A percentile compares a stretch with the other conserved stretches of the same genome.
These are phyloP conservation scores for Drosophila auraria DNA, from an alignment of 1,140 invertebrate genomes.

Conservation along the genomic window DNA sequence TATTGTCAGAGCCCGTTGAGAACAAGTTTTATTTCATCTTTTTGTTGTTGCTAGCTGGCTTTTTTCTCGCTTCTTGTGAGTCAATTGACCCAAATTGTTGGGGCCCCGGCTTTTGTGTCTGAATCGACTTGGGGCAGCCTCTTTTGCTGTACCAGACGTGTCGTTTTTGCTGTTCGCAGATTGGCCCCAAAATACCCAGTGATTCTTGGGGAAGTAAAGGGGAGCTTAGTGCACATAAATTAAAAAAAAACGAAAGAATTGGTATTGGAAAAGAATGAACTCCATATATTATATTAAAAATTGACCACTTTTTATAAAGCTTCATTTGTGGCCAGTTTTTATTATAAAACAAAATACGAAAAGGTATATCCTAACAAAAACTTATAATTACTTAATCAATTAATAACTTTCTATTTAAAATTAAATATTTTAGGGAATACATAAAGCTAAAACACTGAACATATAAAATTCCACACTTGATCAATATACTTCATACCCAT, in stretches of 20 bases:
- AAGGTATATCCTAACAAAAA: no score
- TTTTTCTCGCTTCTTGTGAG: constrained; percentile 57
- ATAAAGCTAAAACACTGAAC: neutral
- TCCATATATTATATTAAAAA: neutral
- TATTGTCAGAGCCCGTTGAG: constrained; percentile 54
- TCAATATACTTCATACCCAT: neutral
- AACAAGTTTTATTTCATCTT: constrained; percentile 56
- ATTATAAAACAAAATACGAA: no score
- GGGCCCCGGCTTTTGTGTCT: constrained; percentile 52
- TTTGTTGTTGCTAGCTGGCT: constrained; percentile 23
- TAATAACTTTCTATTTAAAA: no score
- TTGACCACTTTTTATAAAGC: no score
- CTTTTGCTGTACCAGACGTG: constrained; percentile 48
- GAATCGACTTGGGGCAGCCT: constrained; percentile 45
- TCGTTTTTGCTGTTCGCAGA: constrained; percentile 50
- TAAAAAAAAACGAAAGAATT: neutral
- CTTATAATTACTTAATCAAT: no score
- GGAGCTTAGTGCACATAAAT: neutral
- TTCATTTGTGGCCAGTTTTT: no score
- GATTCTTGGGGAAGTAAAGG: neutral
- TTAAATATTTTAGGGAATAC: neutral
- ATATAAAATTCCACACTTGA: neutral
- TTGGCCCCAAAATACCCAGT: constrained; percentile 41
- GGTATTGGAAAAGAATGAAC: no score
- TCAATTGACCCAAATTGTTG: constrained; percentile 62